Evolutionary conservation across 23 tunicate genomes (phyloP), one percentile per base, ranked within the genome.

Genomic region (Ascidia mentula): DNA sequence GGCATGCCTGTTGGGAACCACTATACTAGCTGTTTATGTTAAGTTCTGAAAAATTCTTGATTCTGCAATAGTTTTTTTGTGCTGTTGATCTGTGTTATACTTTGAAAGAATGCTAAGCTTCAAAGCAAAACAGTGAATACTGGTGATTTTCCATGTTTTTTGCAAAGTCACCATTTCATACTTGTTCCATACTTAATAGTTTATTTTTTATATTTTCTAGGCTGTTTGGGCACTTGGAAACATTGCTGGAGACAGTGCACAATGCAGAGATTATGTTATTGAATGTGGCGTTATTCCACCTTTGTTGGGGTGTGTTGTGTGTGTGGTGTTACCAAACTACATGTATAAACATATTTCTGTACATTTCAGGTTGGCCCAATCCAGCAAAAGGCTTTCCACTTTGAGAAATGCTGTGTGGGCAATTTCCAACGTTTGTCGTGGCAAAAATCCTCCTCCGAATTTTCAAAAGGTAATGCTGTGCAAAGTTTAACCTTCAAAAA

Each of bases 221-320:
- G 89, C 99, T 53, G 96, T 96, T 0, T 96, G 99, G 99, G 99
- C 99, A 0, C 77, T 96, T 13, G 99, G 99, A 36, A 96, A 96
- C 40, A 96, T 96, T 46, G 95, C 97, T 8, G 99, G 99, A 31
- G 99, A 96, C 60, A 94, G 97, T 40, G 82, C 89, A 28, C 79
- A 82, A 70, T 85, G 69, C 60, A 73, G 99, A n/a, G 99, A 96
- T 82, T 81, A 86, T 74, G 94, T 96, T 30, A 72, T 96, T 4
- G 72, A 83, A 4, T 74, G 84, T 77, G 94, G 84, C 20, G 72
- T 81, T 38, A 75, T 96, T 15, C 38, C 80, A 0, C 89, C 92
- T 65, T 81, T 96, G 45, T 37, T 96, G 34, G 42, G 40, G 89
- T 89, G 45, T 74, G 88, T 42, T 15, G 15, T 42, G 53, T 42